Evolutionary conservation across 2,888 invertebrate genomes (phyloP).

Genomic region (Agrochola lychnidis): DNA sequence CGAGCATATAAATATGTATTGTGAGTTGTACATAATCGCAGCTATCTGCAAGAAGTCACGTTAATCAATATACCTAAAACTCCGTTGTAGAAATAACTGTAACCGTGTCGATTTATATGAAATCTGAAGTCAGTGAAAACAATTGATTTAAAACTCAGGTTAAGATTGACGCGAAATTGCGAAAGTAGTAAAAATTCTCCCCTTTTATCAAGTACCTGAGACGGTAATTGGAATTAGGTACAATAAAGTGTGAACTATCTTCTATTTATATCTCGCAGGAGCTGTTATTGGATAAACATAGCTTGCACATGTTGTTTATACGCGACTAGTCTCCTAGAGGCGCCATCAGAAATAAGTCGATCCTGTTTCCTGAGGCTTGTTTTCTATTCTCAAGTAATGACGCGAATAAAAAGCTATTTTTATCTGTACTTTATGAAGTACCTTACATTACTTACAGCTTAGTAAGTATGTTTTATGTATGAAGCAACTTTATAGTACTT

Average conservation of each 20-base stretch:
- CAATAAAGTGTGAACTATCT: constrained; percentile 42
- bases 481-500: neutral
- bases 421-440: constrained; percentile 45
- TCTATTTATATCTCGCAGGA: constrained; percentile 50
- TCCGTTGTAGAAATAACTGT: constrained; percentile 45
- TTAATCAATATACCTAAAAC: constrained; percentile 41
- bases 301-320: constrained; percentile 37
- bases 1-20: constrained; percentile 55
- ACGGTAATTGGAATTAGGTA: constrained; percentile 21
- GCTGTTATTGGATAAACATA: constrained; percentile 29
- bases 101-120: constrained; percentile 21
- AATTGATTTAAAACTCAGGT: constrained; percentile 12
- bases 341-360: constrained; percentile 47
- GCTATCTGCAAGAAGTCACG: constrained; percentile 28
- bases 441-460: constrained; percentile 35
- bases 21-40: constrained; percentile 30
- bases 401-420: constrained; percentile 59
- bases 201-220: neutral
- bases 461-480: constrained; percentile 31
- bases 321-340: constrained; percentile 44
- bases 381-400: constrained; percentile 63
- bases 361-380: constrained; percentile 64
- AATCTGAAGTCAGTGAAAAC: neutral
- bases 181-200: constrained; percentile 14
- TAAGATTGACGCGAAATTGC: constrained; percentile 14